Evolutionary conservation across 2,797 vertebrate species (phyloP).

Genomic region (Spheniscus humboldti): DNA sequence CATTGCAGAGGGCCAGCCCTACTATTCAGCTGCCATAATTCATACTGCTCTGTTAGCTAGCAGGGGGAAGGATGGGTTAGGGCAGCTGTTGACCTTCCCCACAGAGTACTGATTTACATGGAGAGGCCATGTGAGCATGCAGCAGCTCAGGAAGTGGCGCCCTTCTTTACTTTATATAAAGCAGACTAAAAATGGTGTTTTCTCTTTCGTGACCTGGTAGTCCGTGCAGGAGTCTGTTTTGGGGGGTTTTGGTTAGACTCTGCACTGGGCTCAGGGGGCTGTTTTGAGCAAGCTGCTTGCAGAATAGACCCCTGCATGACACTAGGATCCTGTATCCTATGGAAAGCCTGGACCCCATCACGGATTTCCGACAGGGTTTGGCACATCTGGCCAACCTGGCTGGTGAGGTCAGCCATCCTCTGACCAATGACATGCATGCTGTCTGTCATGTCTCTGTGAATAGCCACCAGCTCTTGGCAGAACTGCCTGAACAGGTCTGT

Average conservation of each 20-base stretch:
- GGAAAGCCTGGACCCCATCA: slow-evolving; percentile 59
- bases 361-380: slow-evolving; percentile 70
- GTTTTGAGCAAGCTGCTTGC: slow-evolving; percentile 2
- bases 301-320: not conserved
- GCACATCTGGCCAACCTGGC: slow-evolving; percentile 67
- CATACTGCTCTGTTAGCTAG: not conserved
- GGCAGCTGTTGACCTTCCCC: not conserved
- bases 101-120: not conserved
- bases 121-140: not conserved
- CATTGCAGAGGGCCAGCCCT: not conserved
- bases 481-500: slow-evolving; percentile 69
- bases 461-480: slow-evolving; percentile 71
- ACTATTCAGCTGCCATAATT: not conserved
- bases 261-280: not conserved
- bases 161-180: not conserved
- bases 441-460: slow-evolving; percentile 70
- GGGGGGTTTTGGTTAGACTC: not conserved
- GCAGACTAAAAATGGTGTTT: slow-evolving; percentile 59
- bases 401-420: slow-evolving; percentile 67
- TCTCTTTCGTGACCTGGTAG: slow-evolving; percentile 73
- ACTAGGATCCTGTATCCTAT: not conserved
- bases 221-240: not conserved
- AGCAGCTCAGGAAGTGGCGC: not conserved
- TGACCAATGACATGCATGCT: slow-evolving; percentile 67
- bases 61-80: not conserved